Base-by-base conservation (phyloP, 2,888 invertebrate species). In the Lacanobia wlatinum region DNA sequence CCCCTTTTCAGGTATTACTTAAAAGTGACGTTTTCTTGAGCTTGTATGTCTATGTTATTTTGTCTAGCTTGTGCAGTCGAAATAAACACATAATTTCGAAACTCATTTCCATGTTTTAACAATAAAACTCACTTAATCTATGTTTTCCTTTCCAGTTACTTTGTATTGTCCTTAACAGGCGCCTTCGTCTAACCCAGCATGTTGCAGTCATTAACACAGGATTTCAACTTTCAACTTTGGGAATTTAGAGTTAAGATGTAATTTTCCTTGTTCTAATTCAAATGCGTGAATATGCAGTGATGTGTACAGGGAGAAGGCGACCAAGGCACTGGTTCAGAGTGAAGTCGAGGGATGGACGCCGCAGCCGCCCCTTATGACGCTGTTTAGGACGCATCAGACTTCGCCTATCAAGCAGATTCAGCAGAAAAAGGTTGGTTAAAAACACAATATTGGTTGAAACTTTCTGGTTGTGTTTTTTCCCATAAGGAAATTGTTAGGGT, bases 351-450 rank as follows among this genome's bases (percentile, higher is more conserved):
- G 82, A 8, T 98, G 98, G 98, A 97, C 96, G 62, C 97, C 97
- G 43, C 98, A 98, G 90, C 97, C 98, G 0, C 98, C 98, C 0
- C 93, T 98, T 53, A 98, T 98, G 97, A 97, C 97, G 28, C 94
- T 98, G 34, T 98, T 98, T 89, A 97, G 97, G 83, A 97, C 98
- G 2, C 97, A 97, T 76, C 97, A 98, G 75, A 98, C 97, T 16
- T 96, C 97, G 6, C 97, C 97, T 66, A 98, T 98, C 61, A 96
- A 97, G 58, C 96, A 97, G 82, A 97, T 97, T 84, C 98, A 98
- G 87, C 96, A 97, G 84, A 96, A 97, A 64, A 98, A 98, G 93
- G 96, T 96, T 63, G 2, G 73, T 74, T 60, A 7, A 2, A 1
- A 18, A 1, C 18, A 18, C 16, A 10, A 48, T 48, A 2, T 14